Evolutionary conservation across 2,113 vertebrate species (phyloP), one percentile per base, ranked within the genome.

Genomic region (Amblyopsis rosae): DNA sequence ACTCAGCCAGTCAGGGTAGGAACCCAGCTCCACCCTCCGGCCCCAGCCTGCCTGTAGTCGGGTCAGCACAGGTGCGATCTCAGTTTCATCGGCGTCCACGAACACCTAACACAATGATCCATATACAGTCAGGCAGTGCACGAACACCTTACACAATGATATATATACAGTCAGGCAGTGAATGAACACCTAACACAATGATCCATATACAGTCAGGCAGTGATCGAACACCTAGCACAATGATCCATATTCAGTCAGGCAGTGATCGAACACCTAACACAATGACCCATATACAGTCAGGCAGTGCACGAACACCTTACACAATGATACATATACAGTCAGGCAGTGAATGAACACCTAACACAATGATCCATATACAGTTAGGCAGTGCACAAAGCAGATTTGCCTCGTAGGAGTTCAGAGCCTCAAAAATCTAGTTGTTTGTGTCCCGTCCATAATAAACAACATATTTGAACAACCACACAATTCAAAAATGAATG

Each of bases 1-100:
- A 71, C 90, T 98, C 64, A 89, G 69, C 97, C 96, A 99, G 84
- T 98, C 95, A 0, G 98, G 98, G 82, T 99, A 99, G 15, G 98
- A 99, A 0, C 98, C 98, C 2, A 99, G 67, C 48, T 90, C 84
- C 17, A 96, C 92, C 0, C 68, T 87, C 1, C 64, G 87, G 0
- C 89, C 91, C 90, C 96, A 97, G 15, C 58, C 1, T 0, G 86
- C 72, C 32, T 95, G 81, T 16, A 94, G 89, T 62, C 81, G 62
- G 0, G 92, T 88, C 57, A 99, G 89, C 59, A 86, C 67, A 0
- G 92, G 92, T 0, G 96, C 84, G 0, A 99, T 93, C 0, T 76
- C 88, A 0, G 93, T 26, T 89, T 99, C 98, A 0, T 96, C 93
- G 0, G 93, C 89, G 0, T 94, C 89, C 64, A 98, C 94, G 0